Conservation (phyloP, 1,140 invertebrate genomes). For the Drosophila sturtevanti region DNA sequence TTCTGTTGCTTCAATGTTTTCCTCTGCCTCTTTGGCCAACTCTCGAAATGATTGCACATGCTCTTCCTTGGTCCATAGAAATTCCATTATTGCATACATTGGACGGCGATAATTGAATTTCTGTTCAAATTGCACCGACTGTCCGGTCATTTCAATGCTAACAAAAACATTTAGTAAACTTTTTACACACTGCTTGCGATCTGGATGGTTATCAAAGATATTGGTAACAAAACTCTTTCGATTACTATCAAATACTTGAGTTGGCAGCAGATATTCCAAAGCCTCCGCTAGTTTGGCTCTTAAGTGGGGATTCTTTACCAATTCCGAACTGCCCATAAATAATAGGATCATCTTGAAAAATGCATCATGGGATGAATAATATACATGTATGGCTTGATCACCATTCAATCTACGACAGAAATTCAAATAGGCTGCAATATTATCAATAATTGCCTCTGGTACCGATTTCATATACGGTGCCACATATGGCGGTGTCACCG, state of each 20-base stretch:
- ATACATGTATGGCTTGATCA: conserved; percentile 85
- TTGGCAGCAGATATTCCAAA: conserved; percentile 91
- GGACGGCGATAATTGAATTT: conserved; percentile 98
- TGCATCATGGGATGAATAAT: conserved; percentile 82
- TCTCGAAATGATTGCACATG: conserved; percentile 89
- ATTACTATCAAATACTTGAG: conserved; percentile 85
- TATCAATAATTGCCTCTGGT: conserved; percentile 95
- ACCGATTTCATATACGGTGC: conserved; percentile 85
- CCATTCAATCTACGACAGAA: conserved; percentile 87
- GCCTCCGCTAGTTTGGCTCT: conserved; percentile 94
- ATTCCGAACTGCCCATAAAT: conserved; percentile 90
- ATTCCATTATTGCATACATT: conserved; percentile 97
- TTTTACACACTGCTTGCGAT: conserved; percentile 87
- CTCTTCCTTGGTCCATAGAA: conserved; percentile 92
- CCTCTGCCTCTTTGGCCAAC: conserved; percentile 91
- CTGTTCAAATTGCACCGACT: conserved; percentile 97
- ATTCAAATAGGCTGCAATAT: conserved; percentile 91
- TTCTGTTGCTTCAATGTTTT: conserved; percentile 94
- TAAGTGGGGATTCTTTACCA: conserved; percentile 96
- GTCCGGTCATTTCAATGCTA: conserved; percentile 98
- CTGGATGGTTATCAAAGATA: conserved; percentile 90
- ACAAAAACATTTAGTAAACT: conserved; percentile 96
- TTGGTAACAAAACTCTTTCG: conserved; percentile 87
- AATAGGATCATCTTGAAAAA: conserved; percentile 89
- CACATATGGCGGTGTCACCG: conserved; percentile 59